Evolutionary conservation across 1,140 invertebrate species (phyloP), one percentile per base, ranked within the genome.

Genomic region (Macrobrachium rosenbergii): DNA sequence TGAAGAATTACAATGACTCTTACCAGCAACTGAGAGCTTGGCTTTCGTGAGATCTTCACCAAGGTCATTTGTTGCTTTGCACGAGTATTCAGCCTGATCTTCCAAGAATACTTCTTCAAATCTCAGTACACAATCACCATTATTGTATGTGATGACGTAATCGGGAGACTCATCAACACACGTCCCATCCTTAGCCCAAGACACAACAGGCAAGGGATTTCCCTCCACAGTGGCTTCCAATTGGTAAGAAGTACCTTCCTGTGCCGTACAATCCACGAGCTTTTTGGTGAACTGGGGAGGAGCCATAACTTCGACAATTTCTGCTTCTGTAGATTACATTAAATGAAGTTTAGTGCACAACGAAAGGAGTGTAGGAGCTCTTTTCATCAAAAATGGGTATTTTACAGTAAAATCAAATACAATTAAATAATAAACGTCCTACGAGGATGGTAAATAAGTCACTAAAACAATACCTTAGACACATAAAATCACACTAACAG

Each of bases 151-250:
- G 79, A 93, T 92, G 63, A 93, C 90, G 91, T 95, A 96, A 91
- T 96, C 95, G 2, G 95, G 94, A 58, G 93, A 95, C 91, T 94
- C 94, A 90, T 96, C 95, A 67, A 97, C 94, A 89, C 96, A 95
- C 0, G 93, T 91, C 59, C 94, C 94, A 90, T 96, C 94, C 91
- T 96, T 96, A 89, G 93, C 95, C 96, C 96, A 97, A 77, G 94
- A 94, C 5, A 97, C 95, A 11, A 94, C 95, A 8, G 96, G 96
- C 69, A 96, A 90, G 5, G 96, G 96, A 92, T 95, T 84, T 23
- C 91, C 92, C 80, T 90, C 83, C 5, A 97, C 95, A 73, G 93
- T 94, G 90, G 96, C 97, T 79, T 95, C 93, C 85, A 97, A 94
- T 90, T 94, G 93, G 91, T 76, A 88, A 67, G 85, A 75, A 43